Base-by-base conservation (phyloP, 2,888 invertebrate species). In the Metalampra italica region DNA sequence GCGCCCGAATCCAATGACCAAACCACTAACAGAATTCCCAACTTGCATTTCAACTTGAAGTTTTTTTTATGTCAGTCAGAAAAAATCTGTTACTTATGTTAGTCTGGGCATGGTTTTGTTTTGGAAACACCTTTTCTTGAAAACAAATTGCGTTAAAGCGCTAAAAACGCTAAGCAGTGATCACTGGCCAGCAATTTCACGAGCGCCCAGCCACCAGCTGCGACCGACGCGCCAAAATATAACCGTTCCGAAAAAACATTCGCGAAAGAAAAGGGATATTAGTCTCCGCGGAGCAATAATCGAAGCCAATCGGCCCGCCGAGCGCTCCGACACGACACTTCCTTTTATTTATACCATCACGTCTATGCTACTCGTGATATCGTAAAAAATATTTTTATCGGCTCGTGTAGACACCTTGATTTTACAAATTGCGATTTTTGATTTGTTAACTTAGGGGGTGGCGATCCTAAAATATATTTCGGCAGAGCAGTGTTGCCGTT, bases 241-340 rank as follows among this genome's bases (percentile, higher is more conserved):
- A 82, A 84, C 82, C 82, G 30, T 80, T 76, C 76, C 82, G 75
- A 76, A 83, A 74, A 85, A 83, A 83, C 86, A 84, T 84, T 85
- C 78, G 73, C 75, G 67, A 83, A 85, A 83, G 84, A 84, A 84
- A 22, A 82, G 71, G 84, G 79, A 84, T 90, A 90, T 90, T 88
- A 87, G 82, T 90, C 90, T 89, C 90, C 76, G 73, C 68, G 90
- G 90, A 64, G 75, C 87, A 66, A 86, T 90, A 84, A 88, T 90
- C 88, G 85, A 88, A 84, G 80, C 82, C 89, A 88, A 90, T 90
- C 78, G 89, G 75, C 77, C 73, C 78, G 76, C 81, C 77, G 75
- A 77, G 74, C 73, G 76, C 64, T 61, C 73, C 74, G 66, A 77
- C 80, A 77, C 76, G 80, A 79, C 81, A 79, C 71, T 77, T 78